These are phyloP conservation scores for Cyrtonyx montezumae DNA, from an alignment of 2,113 vertebrate genomes.

Conservation along the genomic window DNA sequence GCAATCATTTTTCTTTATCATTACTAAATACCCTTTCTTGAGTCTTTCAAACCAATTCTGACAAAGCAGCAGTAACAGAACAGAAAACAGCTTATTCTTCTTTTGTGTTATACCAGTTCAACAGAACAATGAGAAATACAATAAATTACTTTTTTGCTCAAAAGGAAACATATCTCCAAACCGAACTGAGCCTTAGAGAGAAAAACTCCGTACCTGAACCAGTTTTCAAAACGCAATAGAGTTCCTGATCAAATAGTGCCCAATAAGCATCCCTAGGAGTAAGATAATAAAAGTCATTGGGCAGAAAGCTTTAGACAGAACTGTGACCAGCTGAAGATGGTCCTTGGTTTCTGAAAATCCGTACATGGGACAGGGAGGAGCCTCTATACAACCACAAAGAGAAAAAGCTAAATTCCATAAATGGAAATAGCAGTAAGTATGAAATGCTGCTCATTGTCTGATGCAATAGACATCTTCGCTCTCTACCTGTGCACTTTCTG, in stretches of 20 bases:
- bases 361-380: not conserved
- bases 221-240: not conserved
- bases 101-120: not conserved
- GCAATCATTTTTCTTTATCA: not conserved
- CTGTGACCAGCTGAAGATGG: not conserved
- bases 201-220: not conserved
- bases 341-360: not conserved
- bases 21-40: not conserved
- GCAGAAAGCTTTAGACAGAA: not conserved
- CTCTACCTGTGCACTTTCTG: not conserved
- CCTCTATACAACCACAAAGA: not conserved
- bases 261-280: not conserved
- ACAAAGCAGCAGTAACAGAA: not conserved
- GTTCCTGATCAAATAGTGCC: not conserved
- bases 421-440: not conserved
- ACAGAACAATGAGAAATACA: not conserved
- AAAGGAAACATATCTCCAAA: not conserved
- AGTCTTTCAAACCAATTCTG: not conserved
- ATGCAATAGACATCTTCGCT: not conserved
- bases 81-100: not conserved
- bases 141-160: not conserved
- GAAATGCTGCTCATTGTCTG: not conserved
- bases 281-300: not conserved
- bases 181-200: not conserved
- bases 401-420: not conserved